phyloP scores from a whole-genome alignment of 2,797 vertebrate species.

The Acropternis orthonyx region DNA sequence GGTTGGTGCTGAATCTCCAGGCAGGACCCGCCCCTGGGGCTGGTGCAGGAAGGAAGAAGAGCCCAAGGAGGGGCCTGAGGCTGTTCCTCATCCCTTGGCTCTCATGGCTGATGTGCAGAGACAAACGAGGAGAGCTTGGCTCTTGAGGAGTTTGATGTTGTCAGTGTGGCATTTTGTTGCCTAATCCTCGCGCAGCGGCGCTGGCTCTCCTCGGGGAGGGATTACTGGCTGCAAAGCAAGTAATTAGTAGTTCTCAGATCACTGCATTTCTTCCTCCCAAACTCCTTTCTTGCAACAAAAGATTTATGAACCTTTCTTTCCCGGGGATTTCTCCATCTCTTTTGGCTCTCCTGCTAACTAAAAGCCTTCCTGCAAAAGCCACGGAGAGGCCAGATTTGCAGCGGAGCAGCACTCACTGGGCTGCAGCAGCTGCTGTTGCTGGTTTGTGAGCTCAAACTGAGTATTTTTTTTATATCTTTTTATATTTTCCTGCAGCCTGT shows the following conservation, averaged over 20 bases:
- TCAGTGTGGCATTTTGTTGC: background rate
- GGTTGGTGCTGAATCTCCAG: background rate
- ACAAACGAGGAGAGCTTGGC: background rate
- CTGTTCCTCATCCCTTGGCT: background rate
- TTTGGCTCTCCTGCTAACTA: fast-evolving
- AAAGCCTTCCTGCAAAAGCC: background rate
- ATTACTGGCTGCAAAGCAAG: background rate
- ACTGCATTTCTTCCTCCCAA: background rate
- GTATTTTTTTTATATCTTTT: background rate
- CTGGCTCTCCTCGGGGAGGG: background rate
- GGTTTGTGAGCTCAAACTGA: background rate
- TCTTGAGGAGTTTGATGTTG: background rate
- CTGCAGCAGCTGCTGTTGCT: background rate
- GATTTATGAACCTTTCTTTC: background rate
- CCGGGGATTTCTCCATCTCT: background rate
- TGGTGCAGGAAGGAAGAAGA: background rate
- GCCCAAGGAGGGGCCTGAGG: background rate
- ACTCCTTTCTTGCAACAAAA: background rate
- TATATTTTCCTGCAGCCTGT: fast-evolving
- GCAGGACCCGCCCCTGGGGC: background rate
- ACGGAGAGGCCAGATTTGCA: background rate
- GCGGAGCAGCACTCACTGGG: background rate
- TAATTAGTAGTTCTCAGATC: background rate
- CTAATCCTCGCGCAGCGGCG: background rate
- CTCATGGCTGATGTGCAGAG: background rate